Base-by-base conservation (phyloP, 2,113 vertebrate species). In the Tragulus kanchil region DNA sequence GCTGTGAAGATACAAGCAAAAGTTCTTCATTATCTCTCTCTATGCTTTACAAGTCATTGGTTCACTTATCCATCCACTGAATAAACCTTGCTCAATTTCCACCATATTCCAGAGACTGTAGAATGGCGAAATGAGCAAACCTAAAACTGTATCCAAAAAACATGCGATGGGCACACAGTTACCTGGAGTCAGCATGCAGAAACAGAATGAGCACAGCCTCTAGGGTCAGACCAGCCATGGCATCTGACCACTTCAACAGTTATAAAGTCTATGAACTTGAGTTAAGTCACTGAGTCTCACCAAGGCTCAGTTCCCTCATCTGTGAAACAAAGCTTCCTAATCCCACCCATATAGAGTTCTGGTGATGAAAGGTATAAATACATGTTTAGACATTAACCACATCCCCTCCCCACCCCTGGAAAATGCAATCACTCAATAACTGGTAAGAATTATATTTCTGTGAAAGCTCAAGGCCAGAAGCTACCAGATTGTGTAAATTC, bases 381-480 rank as follows among this genome's bases (percentile, higher is more conserved):
- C 12, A 21, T 75, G 31, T 92, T 93, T 15, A 64, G 64, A 67
- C 78, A 45, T 15, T 14, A 78, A 12, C 3, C n/a, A 8, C 31
- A 67, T 86, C 64, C 6, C 12, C 62, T 56, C n/a, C 11, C 31
- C 67, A 86, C 64, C 6, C 12, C 62, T 56, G 90, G 6, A 93
- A 73, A 89, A 89, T 48, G 78, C 36, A 36, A 78, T 87, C 83
- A 54, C 15, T 42, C 16, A 77, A 16, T 73, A 62, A 85, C 9
- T 81, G 4, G 4, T 48, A 31, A 84, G 36, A 25, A 75, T 54
- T 42, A 45, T 77, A 89, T 81, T 89, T 45, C 25, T 71, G 62
- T 94, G 95, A 90, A 93, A 65, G 45, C 6, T 92, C 56, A 90
- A 69, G 36, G 28, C 31, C 83, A 56, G 14, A 88, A 82, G 50